These are phyloP conservation scores for Tortrix viridana DNA, from an alignment of 2,888 invertebrate genomes.

Conservation along the genomic window DNA sequence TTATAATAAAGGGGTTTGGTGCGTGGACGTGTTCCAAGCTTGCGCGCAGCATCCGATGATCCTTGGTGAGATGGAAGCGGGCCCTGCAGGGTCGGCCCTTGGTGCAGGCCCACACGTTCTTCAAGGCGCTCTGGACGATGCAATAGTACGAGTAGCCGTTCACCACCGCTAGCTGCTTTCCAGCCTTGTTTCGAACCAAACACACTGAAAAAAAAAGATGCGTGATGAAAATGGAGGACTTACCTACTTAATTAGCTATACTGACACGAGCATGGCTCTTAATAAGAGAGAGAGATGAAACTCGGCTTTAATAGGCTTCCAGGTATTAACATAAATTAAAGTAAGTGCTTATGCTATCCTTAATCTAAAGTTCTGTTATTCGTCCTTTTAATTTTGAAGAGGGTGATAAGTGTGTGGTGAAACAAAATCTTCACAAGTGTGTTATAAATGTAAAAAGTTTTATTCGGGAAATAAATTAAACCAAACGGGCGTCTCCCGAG, in stretches of 20 bases:
- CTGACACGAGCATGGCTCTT: no score
- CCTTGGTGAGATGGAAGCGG: slow-evolving; percentile 13
- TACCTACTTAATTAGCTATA: not conserved
- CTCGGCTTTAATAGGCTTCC: no score
- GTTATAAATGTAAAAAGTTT: no score
- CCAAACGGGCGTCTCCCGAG: no score
- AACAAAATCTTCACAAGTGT: no score
- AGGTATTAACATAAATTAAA: no score
- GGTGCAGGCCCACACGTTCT: slow-evolving; percentile 20
- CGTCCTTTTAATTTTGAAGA: no score
- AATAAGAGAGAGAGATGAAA: no score
- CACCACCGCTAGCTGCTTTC: slow-evolving; percentile 36
- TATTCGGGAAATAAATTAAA: no score
- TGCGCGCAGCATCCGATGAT: slow-evolving; percentile 11
- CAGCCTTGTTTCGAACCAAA: slow-evolving; percentile 12
- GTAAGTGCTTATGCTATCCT: no score
- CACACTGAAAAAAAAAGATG: slow-evolving; percentile 11
- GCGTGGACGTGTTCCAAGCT: slow-evolving; percentile 18
- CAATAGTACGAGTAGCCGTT: slow-evolving; percentile 38
- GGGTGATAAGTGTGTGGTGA: no score
- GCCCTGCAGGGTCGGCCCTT: slow-evolving; percentile 29
- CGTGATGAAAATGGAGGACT: not conserved
- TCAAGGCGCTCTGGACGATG: not conserved
- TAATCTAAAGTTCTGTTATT: no score
- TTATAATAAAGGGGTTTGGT: slow-evolving; percentile 19